These are phyloP conservation scores for Coreoperca whiteheadi DNA, from an alignment of 2,113 vertebrate species.

Conservation along the genomic window DNA sequence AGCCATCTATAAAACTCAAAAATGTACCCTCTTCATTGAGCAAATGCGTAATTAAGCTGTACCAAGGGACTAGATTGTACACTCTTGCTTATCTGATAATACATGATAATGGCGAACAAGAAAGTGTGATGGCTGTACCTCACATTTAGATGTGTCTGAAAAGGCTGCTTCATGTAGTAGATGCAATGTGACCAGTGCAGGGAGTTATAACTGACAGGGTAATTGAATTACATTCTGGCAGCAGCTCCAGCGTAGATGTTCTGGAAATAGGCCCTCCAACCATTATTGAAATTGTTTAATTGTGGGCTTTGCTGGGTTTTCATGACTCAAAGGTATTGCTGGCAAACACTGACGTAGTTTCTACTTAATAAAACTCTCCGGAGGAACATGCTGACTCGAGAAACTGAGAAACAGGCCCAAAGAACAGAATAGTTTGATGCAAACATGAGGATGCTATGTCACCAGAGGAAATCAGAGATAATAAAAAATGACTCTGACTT, in stretches of 20 bases:
- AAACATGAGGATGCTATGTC: background rate
- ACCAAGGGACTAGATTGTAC: background rate
- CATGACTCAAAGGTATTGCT: constrained; percentile 16
- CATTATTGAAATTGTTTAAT: constrained; percentile 29
- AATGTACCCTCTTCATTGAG: background rate
- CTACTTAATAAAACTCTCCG: background rate
- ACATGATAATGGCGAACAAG: constrained; percentile 8
- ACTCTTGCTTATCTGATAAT: background rate
- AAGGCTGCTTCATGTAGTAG: constrained; percentile 20
- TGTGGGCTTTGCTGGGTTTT: constrained; percentile 25
- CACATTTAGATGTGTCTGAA: constrained; percentile 11
- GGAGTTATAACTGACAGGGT: constrained; percentile 40
- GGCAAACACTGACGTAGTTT: constrained; percentile 4
- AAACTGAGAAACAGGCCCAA: background rate
- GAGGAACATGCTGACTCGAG: constrained; percentile 8
- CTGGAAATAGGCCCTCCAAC: constrained; percentile 19
- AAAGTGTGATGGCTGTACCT: constrained; percentile 5
- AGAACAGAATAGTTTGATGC: background rate
- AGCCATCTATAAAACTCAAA: background rate
- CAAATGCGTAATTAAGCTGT: background rate
- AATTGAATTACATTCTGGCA: constrained; percentile 43
- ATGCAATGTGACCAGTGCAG: constrained; percentile 16
- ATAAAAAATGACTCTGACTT: background rate
- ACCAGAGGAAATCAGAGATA: background rate
- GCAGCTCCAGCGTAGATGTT: constrained; percentile 9